Evolutionary conservation across 2,888 invertebrate species (phyloP).

Genomic region (Sinelater perroti): DNA sequence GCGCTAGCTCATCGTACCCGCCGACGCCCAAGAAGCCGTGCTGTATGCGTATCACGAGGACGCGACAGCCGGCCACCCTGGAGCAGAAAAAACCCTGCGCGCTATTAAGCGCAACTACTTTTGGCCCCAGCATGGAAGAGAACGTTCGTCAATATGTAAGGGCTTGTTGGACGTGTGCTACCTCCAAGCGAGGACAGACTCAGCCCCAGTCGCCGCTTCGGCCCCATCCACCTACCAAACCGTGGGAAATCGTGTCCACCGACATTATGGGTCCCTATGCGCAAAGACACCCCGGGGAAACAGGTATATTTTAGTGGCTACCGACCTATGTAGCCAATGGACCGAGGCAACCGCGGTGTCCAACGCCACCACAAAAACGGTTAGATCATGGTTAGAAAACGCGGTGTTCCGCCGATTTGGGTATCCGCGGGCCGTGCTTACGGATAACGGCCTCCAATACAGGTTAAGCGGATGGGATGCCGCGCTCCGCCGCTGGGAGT

Average conservation of each 20-base stretch:
- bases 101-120: constrained; percentile 20
- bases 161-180: constrained; percentile 20
- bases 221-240: constrained; percentile 20
- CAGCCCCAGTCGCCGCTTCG: constrained; percentile 22
- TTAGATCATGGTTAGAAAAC: too few relatives aligned
- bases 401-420: too few relatives aligned
- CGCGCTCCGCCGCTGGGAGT: too few relatives aligned
- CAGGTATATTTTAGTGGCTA: constrained; percentile 38
- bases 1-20: constrained; percentile 1
- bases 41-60: constrained; percentile 28
- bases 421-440: too few relatives aligned
- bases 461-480: too few relatives aligned
- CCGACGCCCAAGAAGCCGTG: background rate
- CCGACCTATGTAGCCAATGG: constrained; percentile 44
- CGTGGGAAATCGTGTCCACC: constrained; percentile 28
- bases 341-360: too few relatives aligned
- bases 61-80: constrained; percentile 39
- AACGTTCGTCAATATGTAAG: constrained; percentile 43
- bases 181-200: constrained; percentile 19
- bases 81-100: constrained; percentile 39
- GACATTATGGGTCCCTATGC: constrained; percentile 36
- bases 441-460: too few relatives aligned
- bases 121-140: constrained; percentile 24
- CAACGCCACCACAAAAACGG: too few relatives aligned
- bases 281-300: constrained; percentile 23